Percentiles rank a stretch among this genome's conserved stretches.
phyloP scores from a whole-genome alignment of 2,113 vertebrate species.

The Sapajus apella region DNA sequence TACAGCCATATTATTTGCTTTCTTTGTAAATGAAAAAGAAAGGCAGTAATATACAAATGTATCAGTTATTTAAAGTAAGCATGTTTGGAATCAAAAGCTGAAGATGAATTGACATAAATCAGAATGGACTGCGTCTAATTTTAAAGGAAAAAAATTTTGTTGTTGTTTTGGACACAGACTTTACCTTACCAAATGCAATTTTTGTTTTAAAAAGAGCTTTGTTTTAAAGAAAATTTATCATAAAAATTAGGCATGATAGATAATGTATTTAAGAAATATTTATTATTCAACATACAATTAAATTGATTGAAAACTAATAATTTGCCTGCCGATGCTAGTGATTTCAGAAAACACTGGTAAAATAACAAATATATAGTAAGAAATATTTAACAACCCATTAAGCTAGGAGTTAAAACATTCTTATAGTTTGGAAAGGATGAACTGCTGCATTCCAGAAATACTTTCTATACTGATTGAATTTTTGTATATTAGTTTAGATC shows the following conservation, averaged over 20 bases:
- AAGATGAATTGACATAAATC: constrained; percentile 18
- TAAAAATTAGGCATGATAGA: not conserved
- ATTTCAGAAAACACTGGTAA: constrained; percentile 52
- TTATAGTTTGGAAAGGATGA: constrained; percentile 31
- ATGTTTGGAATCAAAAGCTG: not conserved
- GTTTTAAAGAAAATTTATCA: constrained; percentile 17
- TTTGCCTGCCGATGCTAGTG: not conserved
- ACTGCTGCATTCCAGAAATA: constrained; percentile 32
- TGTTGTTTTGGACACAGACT: not conserved
- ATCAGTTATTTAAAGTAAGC: constrained; percentile 2
- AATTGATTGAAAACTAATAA: constrained; percentile 5
- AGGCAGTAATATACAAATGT: not conserved
- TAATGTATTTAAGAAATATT: constrained; percentile 25
- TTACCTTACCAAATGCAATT: not conserved
- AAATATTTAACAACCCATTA: constrained; percentile 27
- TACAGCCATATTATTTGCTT: not conserved
- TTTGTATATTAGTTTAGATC: constrained; percentile 29
- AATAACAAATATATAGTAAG: constrained; percentile 3
- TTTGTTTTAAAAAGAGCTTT: not conserved
- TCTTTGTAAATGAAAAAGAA: constrained; percentile 17
- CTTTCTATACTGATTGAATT: constrained; percentile 2
- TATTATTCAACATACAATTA: constrained; percentile 8
- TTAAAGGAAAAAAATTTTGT: constrained; percentile 43
- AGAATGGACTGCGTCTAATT: constrained; percentile 2
- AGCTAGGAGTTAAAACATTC: not conserved